These are phyloP conservation scores for Oceanodroma leucorhoa DNA, from an alignment of 2,797 vertebrate species.

Conservation along the genomic window DNA sequence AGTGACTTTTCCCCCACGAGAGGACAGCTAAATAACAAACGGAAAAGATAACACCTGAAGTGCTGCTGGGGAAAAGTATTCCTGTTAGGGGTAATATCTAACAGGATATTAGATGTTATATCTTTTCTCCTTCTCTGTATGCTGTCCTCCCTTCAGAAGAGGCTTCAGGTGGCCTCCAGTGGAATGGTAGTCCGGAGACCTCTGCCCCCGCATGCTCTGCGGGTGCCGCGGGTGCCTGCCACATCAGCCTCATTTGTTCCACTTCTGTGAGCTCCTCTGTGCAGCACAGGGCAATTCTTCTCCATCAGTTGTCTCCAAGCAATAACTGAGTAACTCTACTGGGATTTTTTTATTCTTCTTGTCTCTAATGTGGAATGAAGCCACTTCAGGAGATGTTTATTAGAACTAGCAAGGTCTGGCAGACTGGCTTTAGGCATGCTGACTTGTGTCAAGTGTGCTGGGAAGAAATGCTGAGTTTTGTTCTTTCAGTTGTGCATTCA, in stretches of 20 bases:
- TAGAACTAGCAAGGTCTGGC: not conserved
- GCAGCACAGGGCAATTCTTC: not conserved
- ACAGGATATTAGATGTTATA: too few relatives aligned
- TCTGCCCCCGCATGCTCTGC: fast-evolving
- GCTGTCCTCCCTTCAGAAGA: not conserved
- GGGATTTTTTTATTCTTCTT: not conserved
- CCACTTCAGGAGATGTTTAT: not conserved
- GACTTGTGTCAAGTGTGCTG: not conserved
- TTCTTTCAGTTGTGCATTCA: not conserved
- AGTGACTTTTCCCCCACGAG: not conserved
- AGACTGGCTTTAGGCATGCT: not conserved
- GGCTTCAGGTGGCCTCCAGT: not conserved
- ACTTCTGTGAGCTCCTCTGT: not conserved
- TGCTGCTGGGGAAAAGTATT: not conserved
- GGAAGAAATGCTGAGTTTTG: not conserved
- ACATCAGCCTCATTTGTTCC: not conserved
- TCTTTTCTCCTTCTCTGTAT: not conserved
- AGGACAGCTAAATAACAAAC: not conserved
- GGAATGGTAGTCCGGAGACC: not conserved
- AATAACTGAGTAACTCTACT: not conserved
- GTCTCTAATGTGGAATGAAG: not conserved
- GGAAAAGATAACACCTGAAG: not conserved
- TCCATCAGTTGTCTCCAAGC: not conserved
- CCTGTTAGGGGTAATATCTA: not conserved
- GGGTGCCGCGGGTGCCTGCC: fast-evolving